A percentile compares a stretch with the other conserved stretches of the same genome.
Evolutionary conservation across 2,888 invertebrate species (phyloP).

Genomic region (Gasteruption jaculator): DNA sequence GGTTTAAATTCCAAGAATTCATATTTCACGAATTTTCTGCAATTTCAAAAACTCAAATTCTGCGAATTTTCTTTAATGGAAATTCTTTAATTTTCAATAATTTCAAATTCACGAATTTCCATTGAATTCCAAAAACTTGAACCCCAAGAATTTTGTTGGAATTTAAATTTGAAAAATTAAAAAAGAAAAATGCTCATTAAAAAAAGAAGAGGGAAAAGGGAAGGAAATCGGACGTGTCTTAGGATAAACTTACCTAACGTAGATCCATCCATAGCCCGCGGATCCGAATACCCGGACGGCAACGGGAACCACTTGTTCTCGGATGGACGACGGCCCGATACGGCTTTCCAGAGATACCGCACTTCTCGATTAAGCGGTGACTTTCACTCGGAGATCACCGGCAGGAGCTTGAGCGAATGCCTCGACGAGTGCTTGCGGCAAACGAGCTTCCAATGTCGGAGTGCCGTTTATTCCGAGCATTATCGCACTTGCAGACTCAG

Average conservation of each 20-base stretch:
- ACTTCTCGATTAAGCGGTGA: constrained; percentile 83
- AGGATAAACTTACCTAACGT: constrained; percentile 23
- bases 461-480: constrained; percentile 83
- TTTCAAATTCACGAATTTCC: too few species aligned
- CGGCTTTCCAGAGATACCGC: constrained; percentile 83
- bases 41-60: too few species aligned
- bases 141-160: too few species aligned
- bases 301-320: constrained; percentile 80
- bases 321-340: constrained; percentile 77
- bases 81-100: too few species aligned
- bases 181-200: too few species aligned
- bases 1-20: too few species aligned
- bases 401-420: constrained; percentile 83
- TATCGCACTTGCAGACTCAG: constrained; percentile 80
- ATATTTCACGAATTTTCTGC: too few species aligned
- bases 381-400: constrained; percentile 85
- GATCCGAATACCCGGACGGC: constrained; percentile 85
- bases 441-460: constrained; percentile 85
- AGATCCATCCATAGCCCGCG: constrained; percentile 63
- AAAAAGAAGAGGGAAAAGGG: constrained; percentile 15
- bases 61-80: too few species aligned
- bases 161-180: not conserved
- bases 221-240: not conserved
- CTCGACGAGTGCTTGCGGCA: constrained; percentile 85
- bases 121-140: too few species aligned